Conservation (phyloP, 2,113 vertebrate species). For the Hystrix brachyura region DNA sequence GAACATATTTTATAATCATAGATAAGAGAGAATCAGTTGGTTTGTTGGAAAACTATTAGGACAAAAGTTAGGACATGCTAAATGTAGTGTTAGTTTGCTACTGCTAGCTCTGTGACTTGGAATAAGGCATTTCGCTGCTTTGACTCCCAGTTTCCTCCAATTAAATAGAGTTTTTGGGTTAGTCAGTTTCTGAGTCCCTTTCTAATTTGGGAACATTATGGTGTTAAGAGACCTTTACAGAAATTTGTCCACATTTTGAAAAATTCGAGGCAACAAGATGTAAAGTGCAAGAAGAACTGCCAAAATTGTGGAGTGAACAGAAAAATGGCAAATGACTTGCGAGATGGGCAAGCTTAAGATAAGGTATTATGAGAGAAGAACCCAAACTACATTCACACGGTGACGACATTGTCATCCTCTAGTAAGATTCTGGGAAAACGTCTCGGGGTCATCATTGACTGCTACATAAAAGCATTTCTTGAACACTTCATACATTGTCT, state of each 20-base stretch:
- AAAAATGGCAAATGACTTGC: background rate
- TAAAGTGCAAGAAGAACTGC: background rate
- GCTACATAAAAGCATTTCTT: background rate
- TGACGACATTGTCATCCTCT: background rate
- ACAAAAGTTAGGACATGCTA: background rate
- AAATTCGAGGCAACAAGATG: background rate
- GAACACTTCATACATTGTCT: background rate
- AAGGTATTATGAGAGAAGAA: background rate
- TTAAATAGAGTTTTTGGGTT: background rate
- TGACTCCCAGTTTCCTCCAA: background rate
- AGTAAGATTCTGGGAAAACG: background rate
- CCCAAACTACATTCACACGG: background rate
- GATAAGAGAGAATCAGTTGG: background rate
- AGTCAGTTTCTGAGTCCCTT: background rate
- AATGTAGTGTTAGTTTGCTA: background rate
- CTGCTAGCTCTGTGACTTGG: background rate
- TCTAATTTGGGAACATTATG: background rate
- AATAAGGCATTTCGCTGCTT: background rate
- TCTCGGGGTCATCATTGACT: background rate
- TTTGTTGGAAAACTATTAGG: background rate
- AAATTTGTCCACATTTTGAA: background rate
- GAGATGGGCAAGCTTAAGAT: background rate
- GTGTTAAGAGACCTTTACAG: background rate
- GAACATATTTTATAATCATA: constrained; percentile 7
- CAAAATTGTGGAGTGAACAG: background rate